Evolutionary conservation across 2,888 invertebrate genomes (phyloP).

Genomic region (Diogma glabrata): DNA sequence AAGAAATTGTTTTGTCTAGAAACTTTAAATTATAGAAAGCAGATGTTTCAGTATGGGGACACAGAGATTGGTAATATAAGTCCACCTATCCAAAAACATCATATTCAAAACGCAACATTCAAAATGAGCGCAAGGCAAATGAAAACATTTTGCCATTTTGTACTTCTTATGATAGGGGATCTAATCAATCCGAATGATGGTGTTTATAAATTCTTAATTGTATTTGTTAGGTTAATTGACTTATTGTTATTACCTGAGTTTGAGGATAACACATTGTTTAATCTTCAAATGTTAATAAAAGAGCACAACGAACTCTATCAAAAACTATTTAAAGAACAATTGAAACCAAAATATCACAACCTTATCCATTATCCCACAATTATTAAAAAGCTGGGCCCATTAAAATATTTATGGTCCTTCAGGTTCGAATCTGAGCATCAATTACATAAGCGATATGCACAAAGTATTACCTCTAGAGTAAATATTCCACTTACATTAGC

Average conservation of each 20-base stretch:
- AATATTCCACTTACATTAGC: slow-evolving; percentile 16
- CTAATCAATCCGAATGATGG: background rate
- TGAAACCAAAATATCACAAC: slow-evolving; percentile 4
- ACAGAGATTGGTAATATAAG: slow-evolving; percentile 9
- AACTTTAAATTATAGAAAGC: slow-evolving; percentile 12
- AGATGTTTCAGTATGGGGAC: slow-evolving; percentile 11
- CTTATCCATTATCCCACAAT: slow-evolving; percentile 5
- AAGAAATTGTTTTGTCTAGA: slow-evolving; percentile 10
- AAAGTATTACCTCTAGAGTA: slow-evolving; percentile 16
- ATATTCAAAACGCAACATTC: slow-evolving; percentile 10
- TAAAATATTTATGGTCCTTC: slow-evolving; percentile 7
- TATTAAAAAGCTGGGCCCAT: background rate
- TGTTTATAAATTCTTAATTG: slow-evolving; percentile 7
- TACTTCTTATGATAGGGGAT: slow-evolving; percentile 10
- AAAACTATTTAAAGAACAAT: background rate
- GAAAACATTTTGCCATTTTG: slow-evolving; percentile 9
- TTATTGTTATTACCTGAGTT: background rate
- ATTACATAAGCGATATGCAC: slow-evolving; percentile 10
- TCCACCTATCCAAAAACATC: slow-evolving; percentile 7
- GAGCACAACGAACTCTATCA: background rate
- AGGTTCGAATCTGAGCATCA: background rate
- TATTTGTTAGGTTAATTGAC: background rate
- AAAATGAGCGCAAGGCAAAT: slow-evolving; percentile 12
- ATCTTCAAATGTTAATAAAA: background rate
- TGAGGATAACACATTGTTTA: background rate